Evolutionary conservation across 2,113 vertebrate species (phyloP).

Genomic region (Grammomys surdaster): DNA sequence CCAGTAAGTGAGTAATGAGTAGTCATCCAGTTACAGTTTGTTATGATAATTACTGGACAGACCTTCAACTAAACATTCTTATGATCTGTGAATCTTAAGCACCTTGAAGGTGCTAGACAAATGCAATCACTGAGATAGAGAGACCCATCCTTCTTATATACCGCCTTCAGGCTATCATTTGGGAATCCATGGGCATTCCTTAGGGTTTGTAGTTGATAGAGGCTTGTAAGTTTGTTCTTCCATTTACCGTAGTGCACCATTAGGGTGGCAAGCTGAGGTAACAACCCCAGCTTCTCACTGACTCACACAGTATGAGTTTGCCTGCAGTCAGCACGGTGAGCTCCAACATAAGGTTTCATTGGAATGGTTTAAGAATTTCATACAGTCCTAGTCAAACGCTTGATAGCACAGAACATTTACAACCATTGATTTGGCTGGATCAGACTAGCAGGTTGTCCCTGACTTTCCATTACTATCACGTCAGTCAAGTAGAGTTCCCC

Average conservation of each 20-base stretch:
- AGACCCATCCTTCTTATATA: not conserved
- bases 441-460: not conserved
- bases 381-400: not conserved
- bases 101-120: not conserved
- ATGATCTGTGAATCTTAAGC: not conserved
- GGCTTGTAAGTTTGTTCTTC: constrained; percentile 5
- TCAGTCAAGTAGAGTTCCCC: not conserved
- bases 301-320: not conserved
- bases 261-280: not conserved
- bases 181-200: not conserved
- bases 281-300: not conserved
- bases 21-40: not conserved
- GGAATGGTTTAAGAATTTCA: not conserved
- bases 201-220: constrained; percentile 31
- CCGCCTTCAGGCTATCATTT: not conserved
- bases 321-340: not conserved
- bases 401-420: not conserved
- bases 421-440: not conserved
- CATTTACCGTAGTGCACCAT: not conserved
- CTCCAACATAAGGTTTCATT: not conserved
- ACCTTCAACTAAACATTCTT: not conserved
- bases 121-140: not conserved
- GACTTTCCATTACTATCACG: not conserved
- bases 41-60: not conserved
- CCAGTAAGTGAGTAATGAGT: not conserved